Evolutionary conservation across 2,888 invertebrate species (phyloP).

Genomic region (Siphonodentalium dalli): DNA sequence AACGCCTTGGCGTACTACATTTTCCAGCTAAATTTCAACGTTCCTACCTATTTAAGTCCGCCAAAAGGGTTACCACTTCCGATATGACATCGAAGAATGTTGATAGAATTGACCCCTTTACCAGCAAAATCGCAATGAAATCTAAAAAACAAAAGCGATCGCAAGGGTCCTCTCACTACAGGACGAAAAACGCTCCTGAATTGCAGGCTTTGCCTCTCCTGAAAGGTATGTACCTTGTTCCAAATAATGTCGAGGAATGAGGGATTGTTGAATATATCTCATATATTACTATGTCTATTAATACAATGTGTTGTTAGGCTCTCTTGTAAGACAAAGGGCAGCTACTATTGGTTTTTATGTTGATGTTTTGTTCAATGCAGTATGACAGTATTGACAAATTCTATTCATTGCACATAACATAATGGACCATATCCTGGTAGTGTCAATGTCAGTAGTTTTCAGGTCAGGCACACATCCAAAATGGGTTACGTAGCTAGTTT

Average conservation of each 20-base stretch:
- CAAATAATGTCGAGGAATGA: too few species aligned
- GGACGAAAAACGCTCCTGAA: slow-evolving; percentile 97
- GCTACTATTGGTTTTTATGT: too few species aligned
- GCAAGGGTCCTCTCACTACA: slow-evolving; percentile 98
- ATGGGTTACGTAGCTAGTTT: too few species aligned
- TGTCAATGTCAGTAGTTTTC: too few species aligned
- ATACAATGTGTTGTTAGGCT: neutral
- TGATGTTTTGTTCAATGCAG: too few species aligned
- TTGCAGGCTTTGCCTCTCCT: slow-evolving; percentile 93
- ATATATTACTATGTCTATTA: neutral
- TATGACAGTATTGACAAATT: too few species aligned
- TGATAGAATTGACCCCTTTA: slow-evolving; percentile 98
- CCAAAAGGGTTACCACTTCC: slow-evolving; percentile 21
- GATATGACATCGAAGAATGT: slow-evolving; percentile 68
- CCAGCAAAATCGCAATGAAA: slow-evolving; percentile 91
- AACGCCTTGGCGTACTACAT: slow-evolving; percentile 44
- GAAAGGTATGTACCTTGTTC: slow-evolving; percentile 77
- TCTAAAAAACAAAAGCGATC: slow-evolving; percentile 98
- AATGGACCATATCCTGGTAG: too few species aligned
- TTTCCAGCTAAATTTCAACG: too few species aligned
- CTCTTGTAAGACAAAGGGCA: too few species aligned
- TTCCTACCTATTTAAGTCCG: slow-evolving; percentile 18
- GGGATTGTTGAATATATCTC: too few species aligned
- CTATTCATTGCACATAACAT: too few species aligned
- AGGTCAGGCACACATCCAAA: too few species aligned